These are phyloP conservation scores for Doryteuthis pealeii DNA, from an alignment of 1,140 invertebrate species.

Conservation along the genomic window DNA sequence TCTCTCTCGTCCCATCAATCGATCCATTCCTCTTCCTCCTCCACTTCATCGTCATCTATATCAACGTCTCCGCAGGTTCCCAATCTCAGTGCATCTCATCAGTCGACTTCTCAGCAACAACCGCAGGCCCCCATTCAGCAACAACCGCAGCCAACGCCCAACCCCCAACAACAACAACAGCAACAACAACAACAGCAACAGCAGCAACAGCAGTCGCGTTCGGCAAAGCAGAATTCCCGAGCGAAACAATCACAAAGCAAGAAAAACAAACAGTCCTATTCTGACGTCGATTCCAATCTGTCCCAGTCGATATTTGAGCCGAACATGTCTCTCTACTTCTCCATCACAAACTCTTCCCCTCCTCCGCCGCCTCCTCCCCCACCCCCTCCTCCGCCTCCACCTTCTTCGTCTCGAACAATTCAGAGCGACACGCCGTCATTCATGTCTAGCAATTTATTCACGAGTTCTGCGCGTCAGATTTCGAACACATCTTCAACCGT, in stretches of 20 bases:
- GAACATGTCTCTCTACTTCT: conserved; percentile 52
- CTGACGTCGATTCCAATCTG: conserved; percentile 48
- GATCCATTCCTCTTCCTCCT: conserved; percentile 21
- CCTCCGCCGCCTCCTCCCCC: conserved; percentile 50
- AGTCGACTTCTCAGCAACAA: conserved; percentile 16
- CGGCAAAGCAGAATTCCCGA: conserved; percentile 28
- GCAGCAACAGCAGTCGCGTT: conserved; percentile 23
- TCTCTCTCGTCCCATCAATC: conserved; percentile 23
- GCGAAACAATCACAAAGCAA: conserved; percentile 38
- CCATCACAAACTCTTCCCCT: conserved; percentile 36
- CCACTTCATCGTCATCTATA: background rate
- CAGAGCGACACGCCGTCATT: conserved; percentile 51
- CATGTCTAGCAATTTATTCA: conserved; percentile 50
- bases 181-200: conserved; percentile 3
- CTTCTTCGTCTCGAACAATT: conserved; percentile 41
- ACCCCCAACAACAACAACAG: conserved; percentile 12
- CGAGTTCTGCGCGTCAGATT: conserved; percentile 37
- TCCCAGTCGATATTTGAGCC: conserved; percentile 55
- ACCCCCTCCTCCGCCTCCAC: conserved; percentile 48
- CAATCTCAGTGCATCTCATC: too few relatives aligned
- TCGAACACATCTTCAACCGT: conserved; percentile 39
- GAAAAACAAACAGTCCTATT: conserved; percentile 38
- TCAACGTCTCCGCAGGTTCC: too few relatives aligned
- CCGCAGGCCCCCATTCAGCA: conserved; percentile 20
- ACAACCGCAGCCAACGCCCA: conserved; percentile 17